Percentiles rank a stretch among this genome's conserved stretches.
phyloP scores from a whole-genome alignment of 2,888 invertebrate species.

The Rotaria magnacalcarata region DNA sequence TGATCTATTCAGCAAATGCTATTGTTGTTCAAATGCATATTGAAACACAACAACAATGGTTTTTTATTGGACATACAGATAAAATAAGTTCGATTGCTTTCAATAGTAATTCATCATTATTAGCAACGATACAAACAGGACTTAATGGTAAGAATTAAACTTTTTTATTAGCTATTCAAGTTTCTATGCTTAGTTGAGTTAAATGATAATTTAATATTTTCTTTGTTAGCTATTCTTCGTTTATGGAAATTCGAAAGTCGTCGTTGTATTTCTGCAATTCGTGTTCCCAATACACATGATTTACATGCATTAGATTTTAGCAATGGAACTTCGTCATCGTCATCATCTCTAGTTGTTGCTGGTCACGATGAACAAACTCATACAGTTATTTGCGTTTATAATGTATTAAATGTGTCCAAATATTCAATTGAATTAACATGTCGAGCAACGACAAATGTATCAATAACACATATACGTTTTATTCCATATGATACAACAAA shows the following conservation, averaged over 20 bases:
- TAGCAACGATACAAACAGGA: slow-evolving; percentile 58
- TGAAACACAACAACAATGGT: slow-evolving; percentile 56
- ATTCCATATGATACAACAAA: slow-evolving; percentile 57
- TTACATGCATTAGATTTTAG: slow-evolving; percentile 52
- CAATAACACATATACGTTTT: slow-evolving; percentile 54
- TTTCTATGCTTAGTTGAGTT: too few species aligned
- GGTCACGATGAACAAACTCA: slow-evolving; percentile 57
- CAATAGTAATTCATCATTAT: slow-evolving; percentile 51
- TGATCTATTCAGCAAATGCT: slow-evolving; percentile 58
- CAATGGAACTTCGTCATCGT: slow-evolving; percentile 51
- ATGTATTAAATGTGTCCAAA: slow-evolving; percentile 52
- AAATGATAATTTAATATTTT: neutral
- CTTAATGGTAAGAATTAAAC: slow-evolving; percentile 50
- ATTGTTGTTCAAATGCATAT: slow-evolving; percentile 56
- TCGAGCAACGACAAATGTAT: slow-evolving; percentile 58
- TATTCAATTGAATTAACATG: slow-evolving; percentile 55
- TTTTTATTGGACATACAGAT: slow-evolving; percentile 59
- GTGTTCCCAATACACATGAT: slow-evolving; percentile 46
- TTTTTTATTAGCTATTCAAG: too few species aligned
- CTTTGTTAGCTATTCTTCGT: slow-evolving; percentile 50
- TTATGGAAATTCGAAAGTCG: slow-evolving; percentile 55
- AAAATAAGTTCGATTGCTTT: slow-evolving; percentile 57
- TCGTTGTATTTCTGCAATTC: slow-evolving; percentile 50
- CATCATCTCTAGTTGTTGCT: slow-evolving; percentile 55
- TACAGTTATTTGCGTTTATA: slow-evolving; percentile 46